Evolutionary conservation across 92 coral and sea anemone species (phyloP).

Genomic region (Epizoanthus ramosus): DNA sequence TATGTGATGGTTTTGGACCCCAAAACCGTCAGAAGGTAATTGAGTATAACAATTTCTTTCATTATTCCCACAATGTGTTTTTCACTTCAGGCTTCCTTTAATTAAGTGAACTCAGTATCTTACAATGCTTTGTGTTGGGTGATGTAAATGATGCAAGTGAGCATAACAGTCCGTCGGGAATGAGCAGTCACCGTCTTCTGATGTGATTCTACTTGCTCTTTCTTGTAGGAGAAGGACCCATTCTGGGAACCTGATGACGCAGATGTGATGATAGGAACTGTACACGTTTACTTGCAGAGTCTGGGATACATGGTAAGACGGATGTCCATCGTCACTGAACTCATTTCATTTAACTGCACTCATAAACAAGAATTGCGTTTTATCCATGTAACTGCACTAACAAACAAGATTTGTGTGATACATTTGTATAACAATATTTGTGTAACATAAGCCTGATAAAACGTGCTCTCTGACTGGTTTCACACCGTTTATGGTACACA

Average conservation of each 20-base stretch:
- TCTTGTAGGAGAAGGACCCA: conserved; percentile 79
- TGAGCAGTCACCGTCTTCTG: background rate
- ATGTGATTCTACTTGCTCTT: conserved; percentile 12
- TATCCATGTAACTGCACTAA: background rate
- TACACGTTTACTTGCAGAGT: conserved; percentile 80
- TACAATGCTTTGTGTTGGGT: no score
- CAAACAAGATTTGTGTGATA: no score
- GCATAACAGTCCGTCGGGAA: no score
- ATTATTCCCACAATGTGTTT: no score
- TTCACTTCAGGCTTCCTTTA: no score
- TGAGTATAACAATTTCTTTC: no score
- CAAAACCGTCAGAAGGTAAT: no score
- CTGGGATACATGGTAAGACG: conserved; percentile 78
- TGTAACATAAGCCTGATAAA: background rate
- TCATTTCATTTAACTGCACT: background rate
- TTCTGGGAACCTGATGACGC: conserved; percentile 96
- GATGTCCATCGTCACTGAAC: background rate
- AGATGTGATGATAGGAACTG: conserved; percentile 82
- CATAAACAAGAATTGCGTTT: background rate
- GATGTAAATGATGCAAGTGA: no score
- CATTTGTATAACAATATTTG: no score
- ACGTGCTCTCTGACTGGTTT: no score
- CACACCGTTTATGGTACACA: background rate
- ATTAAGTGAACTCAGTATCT: no score
- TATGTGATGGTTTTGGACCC: no score